Percentiles rank a stretch among this genome's conserved stretches.
phyloP scores from a whole-genome alignment of 2,888 invertebrate genomes.

The Thereva unica region DNA sequence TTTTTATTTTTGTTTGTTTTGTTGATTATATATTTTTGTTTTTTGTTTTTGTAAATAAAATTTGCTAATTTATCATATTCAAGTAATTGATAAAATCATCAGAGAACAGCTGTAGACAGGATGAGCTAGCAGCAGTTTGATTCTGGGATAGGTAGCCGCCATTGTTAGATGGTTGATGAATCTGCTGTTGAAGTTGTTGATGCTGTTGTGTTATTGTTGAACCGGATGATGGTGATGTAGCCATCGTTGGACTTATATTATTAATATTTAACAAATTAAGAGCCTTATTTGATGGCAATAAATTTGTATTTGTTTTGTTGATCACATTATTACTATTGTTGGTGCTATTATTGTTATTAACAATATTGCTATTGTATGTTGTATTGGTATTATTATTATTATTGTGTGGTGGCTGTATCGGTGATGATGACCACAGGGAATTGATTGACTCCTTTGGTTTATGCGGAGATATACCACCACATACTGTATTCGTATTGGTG shows the following conservation, averaged over 20 bases:
- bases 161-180: background rate
- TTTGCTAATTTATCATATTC: slow-evolving; percentile 63
- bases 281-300: slow-evolving; percentile 20
- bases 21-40: slow-evolving; percentile 19
- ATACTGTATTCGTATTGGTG: background rate
- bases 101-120: slow-evolving; percentile 66
- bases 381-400: slow-evolving; percentile 42
- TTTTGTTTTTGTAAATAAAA: slow-evolving; percentile 27
- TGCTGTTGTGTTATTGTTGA: background rate
- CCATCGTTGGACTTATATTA: slow-evolving; percentile 31
- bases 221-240: slow-evolving; percentile 36
- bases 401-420: slow-evolving; percentile 40
- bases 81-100: slow-evolving; percentile 67
- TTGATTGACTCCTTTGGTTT: slow-evolving; percentile 36
- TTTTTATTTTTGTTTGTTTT: slow-evolving; percentile 5
- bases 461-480: slow-evolving; percentile 9
- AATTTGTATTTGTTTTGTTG: slow-evolving; percentile 30
- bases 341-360: slow-evolving; percentile 46
- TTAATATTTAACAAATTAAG: slow-evolving; percentile 18
- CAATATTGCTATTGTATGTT: slow-evolving; percentile 45
- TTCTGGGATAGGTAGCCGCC: slow-evolving; percentile 15
- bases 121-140: slow-evolving; percentile 56
- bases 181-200: slow-evolving; percentile 13
- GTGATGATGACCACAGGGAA: slow-evolving; percentile 37
- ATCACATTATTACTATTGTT: slow-evolving; percentile 38